These are phyloP conservation scores for Callosobruchus maculatus DNA, from an alignment of 2,888 invertebrate species.

Conservation along the genomic window DNA sequence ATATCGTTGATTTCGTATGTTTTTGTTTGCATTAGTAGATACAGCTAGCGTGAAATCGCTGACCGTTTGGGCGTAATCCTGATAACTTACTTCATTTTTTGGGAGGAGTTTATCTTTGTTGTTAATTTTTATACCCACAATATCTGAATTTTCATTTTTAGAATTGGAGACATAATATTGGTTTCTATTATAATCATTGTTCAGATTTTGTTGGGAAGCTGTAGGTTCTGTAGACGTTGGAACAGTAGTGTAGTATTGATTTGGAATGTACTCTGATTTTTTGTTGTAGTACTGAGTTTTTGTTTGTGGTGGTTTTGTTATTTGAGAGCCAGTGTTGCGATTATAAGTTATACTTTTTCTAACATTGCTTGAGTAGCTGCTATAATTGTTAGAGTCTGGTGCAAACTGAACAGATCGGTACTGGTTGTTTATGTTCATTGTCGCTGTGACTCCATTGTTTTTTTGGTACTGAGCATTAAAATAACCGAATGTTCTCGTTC, in stretches of 20 bases:
- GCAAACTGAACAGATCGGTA: neutral
- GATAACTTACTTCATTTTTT: no score
- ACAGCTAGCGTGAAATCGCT: neutral
- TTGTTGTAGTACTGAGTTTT: neutral
- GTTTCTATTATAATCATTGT: neutral
- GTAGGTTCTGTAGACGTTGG: neutral
- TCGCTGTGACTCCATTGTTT: neutral
- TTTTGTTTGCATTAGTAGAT: constrained; percentile 7
- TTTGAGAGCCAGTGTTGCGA: neutral
- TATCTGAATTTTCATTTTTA: neutral
- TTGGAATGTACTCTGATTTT: neutral
- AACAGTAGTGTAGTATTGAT: neutral
- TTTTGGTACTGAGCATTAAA: neutral
- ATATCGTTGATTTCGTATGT: neutral
- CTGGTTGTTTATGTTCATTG: neutral
- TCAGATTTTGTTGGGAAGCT: neutral
- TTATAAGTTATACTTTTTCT: neutral
- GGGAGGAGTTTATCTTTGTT: neutral
- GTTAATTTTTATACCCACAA: neutral
- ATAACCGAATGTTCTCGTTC: no score
- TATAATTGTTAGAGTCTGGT: neutral
- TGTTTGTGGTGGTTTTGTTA: neutral
- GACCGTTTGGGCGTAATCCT: neutral
- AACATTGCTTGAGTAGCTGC: neutral
- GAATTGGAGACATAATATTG: no score